Base-by-base conservation (phyloP, 1,140 invertebrate species). In the Vollenhovia emeryi region DNA sequence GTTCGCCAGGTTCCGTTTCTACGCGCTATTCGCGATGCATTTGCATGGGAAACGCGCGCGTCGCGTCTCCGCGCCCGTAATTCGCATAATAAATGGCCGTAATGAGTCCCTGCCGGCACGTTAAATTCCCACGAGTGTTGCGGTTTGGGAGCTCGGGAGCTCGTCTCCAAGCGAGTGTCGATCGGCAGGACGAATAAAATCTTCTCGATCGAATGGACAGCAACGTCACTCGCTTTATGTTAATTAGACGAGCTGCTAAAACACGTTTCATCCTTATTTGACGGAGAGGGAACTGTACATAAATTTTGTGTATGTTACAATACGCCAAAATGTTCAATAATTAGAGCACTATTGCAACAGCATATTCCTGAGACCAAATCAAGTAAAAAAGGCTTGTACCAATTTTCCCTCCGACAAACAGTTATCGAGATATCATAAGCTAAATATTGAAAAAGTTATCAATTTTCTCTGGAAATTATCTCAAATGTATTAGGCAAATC, bases 71-170 rank as follows among this genome's bases (percentile, higher is more conserved):
- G 24, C 21, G 18, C n/a, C 33, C 64, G 43, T 69, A 69, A 80
- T 69, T 80, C 76, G 30, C 62, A 80, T 69, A 76, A 76, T 62
- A 80, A 69, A 69, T 69, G 43, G 33, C n/a, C 62, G 30, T 80
- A 80, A 80, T 52, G 62, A 80, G 62, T n/a, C 43, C 13, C 27
- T 50, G 43, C 9, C 9, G 50, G 52, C 50, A 78, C 15, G 5
- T 30, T 55, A 43, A 45, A 27, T 76, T 76, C 74, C 55, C 74
- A 76, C 74, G 55, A 33, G 27, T 2, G 40, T 76, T 11, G 74
- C 9, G 24, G 24, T 60, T 76, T 43, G 5, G 15, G 24, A 75
- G 18, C 33, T 60, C 21, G 7, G 15, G 24, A 75, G 27, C 33
- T 60, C 21, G 7, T 27, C 45, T 52, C 27, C 5, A 9, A 62